Evolutionary conservation across 2,113 vertebrate species (phyloP).

Genomic region (Takifugu bimaculatus): DNA sequence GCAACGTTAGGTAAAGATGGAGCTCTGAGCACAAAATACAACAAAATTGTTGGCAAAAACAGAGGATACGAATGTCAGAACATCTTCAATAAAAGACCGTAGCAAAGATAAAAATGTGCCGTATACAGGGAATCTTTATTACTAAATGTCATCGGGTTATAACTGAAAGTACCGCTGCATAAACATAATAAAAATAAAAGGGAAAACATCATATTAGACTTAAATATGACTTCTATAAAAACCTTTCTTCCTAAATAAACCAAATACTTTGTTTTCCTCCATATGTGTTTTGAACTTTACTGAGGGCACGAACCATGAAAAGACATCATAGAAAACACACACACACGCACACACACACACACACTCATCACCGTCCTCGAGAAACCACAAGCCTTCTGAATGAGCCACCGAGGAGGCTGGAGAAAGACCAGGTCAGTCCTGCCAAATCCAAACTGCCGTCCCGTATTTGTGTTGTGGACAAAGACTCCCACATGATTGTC

Average conservation of each 20-base stretch:
- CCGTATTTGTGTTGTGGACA: constrained; percentile 34
- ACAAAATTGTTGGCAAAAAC: too few relatives aligned
- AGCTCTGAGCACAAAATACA: too few relatives aligned
- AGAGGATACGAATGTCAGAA: background rate
- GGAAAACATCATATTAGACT: constrained; percentile 72
- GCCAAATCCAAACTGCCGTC: constrained; percentile 7
- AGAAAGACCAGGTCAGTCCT: constrained; percentile 1
- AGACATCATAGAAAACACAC: too few relatives aligned
- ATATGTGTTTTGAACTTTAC: constrained; percentile 49
- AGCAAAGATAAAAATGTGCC: background rate
- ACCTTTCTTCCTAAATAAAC: constrained; percentile 17
- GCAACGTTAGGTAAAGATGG: too few relatives aligned
- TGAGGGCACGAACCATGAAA: constrained; percentile 58
- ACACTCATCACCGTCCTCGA: constrained; percentile 70
- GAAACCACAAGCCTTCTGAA: constrained; percentile 42
- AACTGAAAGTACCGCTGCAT: constrained; percentile 71
- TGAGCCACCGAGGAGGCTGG: constrained; percentile 44
- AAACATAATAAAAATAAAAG: constrained; percentile 72
- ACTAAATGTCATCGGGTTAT: constrained; percentile 58
- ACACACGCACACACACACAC: constrained; percentile 58
- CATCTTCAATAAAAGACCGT: background rate
- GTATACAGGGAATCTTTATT: constrained; percentile 49
- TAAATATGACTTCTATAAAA: constrained; percentile 64
- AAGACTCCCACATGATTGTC: too few relatives aligned
- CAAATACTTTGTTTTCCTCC: constrained; percentile 21